Base-by-base conservation (phyloP, 2,888 invertebrate genomes). In the Hipparchia semele region DNA sequence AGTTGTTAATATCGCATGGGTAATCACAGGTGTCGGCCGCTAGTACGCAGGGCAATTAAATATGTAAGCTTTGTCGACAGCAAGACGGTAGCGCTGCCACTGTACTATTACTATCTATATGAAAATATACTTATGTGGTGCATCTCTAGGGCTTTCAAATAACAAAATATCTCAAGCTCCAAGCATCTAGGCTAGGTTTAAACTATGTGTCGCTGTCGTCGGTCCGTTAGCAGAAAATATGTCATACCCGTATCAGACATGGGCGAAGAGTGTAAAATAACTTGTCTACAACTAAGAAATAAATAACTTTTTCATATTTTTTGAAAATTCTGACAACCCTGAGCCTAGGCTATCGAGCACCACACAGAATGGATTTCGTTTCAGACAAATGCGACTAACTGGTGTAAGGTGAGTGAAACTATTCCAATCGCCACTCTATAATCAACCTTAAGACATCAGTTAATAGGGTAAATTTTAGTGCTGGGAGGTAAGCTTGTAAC, bases 321-420 rank as follows among this genome's bases (percentile, higher is more conserved):
- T n/a, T 49, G 49, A 12, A 12, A n/a, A 49, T 64, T 13, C 9
- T 23, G 64, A 5, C 23, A 23, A 49, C 64, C 64, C 64, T 64
- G 8, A 0, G 1, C 23, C 6, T 51, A 49, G 23, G 33, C 65
- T 33, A 53, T 65, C 65, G 53, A 65, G 51, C 53, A 53, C 23
- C 65, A 33, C 53, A 51, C 51, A 33, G 33, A 65, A 65, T 65
- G 65, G 51, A 65, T 53, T 53, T 51, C 65, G 12, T 23, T 12
- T 53, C 12, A 65, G 65, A 53, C 65, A 53, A 53, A 65, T 53
- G 33, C 53, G 12, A 49, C 62, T 64, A 49, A 62, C 62, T 64
- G 64, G 5, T 46, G 45, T 60, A 62, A 7, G 49, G 8, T 33
- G 33, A 53, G 51, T 51, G 33, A 39, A 7, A 33, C 65, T 53